These are phyloP conservation scores for Craseonycteris thonglongyai DNA, from an alignment of 2,113 vertebrate species.

Conservation along the genomic window DNA sequence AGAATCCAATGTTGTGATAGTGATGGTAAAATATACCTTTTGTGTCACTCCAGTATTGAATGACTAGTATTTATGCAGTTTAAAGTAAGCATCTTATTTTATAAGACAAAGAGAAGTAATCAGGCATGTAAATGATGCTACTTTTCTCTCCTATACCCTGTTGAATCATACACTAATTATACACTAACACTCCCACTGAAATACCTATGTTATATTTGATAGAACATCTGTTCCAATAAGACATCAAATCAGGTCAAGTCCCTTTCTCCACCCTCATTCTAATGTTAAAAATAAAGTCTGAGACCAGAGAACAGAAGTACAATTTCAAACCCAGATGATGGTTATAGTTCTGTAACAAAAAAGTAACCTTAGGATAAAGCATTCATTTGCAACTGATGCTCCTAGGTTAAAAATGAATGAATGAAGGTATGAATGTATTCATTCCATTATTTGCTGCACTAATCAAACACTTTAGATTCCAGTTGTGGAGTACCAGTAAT, in stretches of 20 bases:
- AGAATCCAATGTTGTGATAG: neutral
- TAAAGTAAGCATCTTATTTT: neutral
- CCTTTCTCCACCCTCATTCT: neutral
- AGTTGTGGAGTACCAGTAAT: neutral
- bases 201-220: neutral
- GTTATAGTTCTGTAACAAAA: neutral
- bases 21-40: neutral
- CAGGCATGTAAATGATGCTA: neutral
- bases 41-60: neutral
- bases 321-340: neutral
- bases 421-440: neutral
- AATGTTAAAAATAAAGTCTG: neutral
- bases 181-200: neutral
- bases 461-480: neutral
- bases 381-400: neutral
- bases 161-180: neutral
- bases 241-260: neutral
- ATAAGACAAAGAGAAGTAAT: neutral
- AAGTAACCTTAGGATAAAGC: neutral
- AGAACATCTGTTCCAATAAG: neutral
- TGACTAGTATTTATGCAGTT: neutral
- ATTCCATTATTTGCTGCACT: neutral
- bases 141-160: neutral
- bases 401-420: neutral
- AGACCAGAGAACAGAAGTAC: neutral